Evolutionary conservation across 2,113 vertebrate species (phyloP), one percentile per base, ranked within the genome.

Genomic region (Abramis brama): DNA sequence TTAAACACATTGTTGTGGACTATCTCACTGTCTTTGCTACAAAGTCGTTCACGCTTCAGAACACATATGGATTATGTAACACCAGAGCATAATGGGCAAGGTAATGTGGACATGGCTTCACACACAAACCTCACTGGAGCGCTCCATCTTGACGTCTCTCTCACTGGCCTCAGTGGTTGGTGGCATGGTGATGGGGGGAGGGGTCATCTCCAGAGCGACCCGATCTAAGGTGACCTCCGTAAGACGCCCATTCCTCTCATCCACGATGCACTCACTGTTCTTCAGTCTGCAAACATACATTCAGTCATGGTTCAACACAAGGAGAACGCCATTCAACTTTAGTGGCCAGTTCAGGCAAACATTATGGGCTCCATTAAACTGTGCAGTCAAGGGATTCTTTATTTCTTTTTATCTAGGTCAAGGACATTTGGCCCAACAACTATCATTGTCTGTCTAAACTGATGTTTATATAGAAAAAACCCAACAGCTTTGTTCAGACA

Each of bases 181-280:
- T 66, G 90, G 89, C 88, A 93, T 75, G 17, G 77, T 77, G 36
- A 91, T 62, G 7, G 52, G 82, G 75, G 81, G 57, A 88, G 62
- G 94, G 27, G 94, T 93, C 89, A 90, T 91, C 60, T 70, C 84
- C 0, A 64, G 62, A 3, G 91, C 86, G 0, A 89, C 86, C 60
- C 89, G 77, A 15, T 89, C 90, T 89, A 89, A 50, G 43, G 88
- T 82, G 80, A 78, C 70, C n/a, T 84, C 88, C 8, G 83, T 27
- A 2, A 71, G 81, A 68, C 80, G 90, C 33, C 84, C 89, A 2
- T 64, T 36, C 60, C 89, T 86, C 66, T 92, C 89, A 90, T 86
- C 87, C 80, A 90, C 80, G 87, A 27, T 50, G 70, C 85, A 83
- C 93, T 92, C 85, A 87, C 52, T 85, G 79, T 93, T 93, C 85